phyloP scores from a whole-genome alignment of 2,888 invertebrate genomes.

The Oegoconia quadripuncta region DNA sequence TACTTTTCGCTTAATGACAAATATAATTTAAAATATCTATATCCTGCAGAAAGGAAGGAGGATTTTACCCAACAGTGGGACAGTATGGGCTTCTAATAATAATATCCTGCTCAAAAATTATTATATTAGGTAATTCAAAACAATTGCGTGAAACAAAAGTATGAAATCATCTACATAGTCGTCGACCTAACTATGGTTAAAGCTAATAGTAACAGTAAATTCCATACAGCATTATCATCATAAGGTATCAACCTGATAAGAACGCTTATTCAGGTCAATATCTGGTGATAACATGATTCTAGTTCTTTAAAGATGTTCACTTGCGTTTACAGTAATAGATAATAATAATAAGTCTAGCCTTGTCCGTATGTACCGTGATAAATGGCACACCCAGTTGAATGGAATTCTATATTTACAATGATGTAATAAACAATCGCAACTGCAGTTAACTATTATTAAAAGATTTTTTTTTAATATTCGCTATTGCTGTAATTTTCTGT shows the following conservation, averaged over 20 bases:
- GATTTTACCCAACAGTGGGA: no score
- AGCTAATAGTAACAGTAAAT: conserved; percentile 12
- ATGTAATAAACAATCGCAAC: neutral
- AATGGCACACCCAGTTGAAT: conserved; percentile 32
- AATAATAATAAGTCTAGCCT: conserved; percentile 22
- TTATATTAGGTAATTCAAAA: neutral
- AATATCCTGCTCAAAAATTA: no score
- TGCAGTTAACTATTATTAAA: no score
- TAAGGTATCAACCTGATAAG: conserved; percentile 52
- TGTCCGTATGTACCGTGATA: conserved; percentile 33
- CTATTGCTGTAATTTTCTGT: conserved; percentile 2
- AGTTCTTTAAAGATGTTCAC: conserved; percentile 21
- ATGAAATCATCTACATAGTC: conserved; percentile 6
- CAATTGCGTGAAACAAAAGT: neutral
- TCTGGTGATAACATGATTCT: conserved; percentile 49
- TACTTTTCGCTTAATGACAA: no score
- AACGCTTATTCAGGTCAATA: conserved; percentile 67
- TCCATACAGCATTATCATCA: conserved; percentile 2
- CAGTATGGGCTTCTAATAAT: no score
- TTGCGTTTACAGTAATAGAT: conserved; percentile 12
- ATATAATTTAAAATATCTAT: no score
- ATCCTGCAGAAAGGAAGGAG: no score
- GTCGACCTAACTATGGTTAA: conserved; percentile 7
- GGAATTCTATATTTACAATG: conserved; percentile 18
- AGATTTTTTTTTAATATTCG: conserved; percentile 3